Conservation (phyloP, 1,140 invertebrate genomes). For the Cherax quadricarinatus region DNA sequence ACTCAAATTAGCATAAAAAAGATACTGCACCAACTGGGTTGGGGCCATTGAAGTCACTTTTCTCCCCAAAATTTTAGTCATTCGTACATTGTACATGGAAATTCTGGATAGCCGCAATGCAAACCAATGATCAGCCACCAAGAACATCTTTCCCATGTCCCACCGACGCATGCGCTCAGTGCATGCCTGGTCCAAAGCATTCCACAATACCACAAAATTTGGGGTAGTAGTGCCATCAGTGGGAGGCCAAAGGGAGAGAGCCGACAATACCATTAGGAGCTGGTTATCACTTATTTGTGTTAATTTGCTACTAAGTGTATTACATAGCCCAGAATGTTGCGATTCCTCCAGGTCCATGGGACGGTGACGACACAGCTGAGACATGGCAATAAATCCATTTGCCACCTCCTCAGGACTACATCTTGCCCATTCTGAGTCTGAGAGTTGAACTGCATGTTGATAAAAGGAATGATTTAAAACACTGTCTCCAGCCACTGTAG, state of each 20-base stretch:
- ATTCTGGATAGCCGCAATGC: constrained; percentile 61
- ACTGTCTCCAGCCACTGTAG: constrained; percentile 56
- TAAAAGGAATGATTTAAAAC: constrained; percentile 10
- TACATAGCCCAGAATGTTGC: constrained; percentile 44
- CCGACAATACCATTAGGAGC: constrained; percentile 63
- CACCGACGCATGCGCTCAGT: constrained; percentile 59
- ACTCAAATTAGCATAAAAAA: constrained; percentile 73
- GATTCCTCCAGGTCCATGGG: constrained; percentile 66
- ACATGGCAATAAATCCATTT: constrained; percentile 66
- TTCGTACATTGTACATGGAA: constrained; percentile 57
- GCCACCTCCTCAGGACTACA: constrained; percentile 62
- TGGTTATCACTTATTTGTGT: constrained; percentile 59
- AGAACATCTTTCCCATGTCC: constrained; percentile 65
- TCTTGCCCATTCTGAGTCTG: constrained; percentile 47
- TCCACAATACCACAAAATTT: constrained; percentile 71
- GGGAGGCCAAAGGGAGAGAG: constrained; percentile 69
- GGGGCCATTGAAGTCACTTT: constrained; percentile 64
- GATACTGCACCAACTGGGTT: constrained; percentile 70
- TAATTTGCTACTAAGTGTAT: constrained; percentile 38
- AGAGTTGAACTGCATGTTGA: constrained; percentile 29
- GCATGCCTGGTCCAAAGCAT: constrained; percentile 68
- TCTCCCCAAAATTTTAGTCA: constrained; percentile 58
- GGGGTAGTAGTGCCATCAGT: constrained; percentile 44
- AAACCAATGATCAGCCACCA: constrained; percentile 73
- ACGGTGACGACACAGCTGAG: constrained; percentile 51